Conservation (phyloP, 2,797 vertebrate species). For the Siniperca obscura region DNA sequence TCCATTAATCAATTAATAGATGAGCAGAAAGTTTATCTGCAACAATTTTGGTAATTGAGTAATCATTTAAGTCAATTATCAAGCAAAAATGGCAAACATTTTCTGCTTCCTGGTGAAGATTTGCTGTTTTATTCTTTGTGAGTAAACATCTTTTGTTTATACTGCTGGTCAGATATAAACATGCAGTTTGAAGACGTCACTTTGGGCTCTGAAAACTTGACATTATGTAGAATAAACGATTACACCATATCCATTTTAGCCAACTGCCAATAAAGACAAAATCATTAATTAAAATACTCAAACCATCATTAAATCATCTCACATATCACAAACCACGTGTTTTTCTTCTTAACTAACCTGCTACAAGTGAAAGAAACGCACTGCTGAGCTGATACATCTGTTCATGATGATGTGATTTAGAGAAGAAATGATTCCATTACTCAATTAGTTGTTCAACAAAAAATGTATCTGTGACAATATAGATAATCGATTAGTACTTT, state of each 20-base stretch:
- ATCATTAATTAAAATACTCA: background rate
- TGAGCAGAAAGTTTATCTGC: background rate
- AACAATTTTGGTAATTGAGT: background rate
- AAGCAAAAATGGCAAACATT: background rate
- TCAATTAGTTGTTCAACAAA: background rate
- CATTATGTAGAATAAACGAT: background rate
- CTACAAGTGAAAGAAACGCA: background rate
- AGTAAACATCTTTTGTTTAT: no score
- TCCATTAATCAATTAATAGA: background rate
- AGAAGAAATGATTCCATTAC: background rate
- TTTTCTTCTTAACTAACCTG: no score
- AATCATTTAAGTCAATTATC: background rate
- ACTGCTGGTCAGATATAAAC: no score
- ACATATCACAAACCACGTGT: background rate
- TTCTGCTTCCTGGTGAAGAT: no score
- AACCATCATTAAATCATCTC: background rate
- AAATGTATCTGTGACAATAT: background rate
- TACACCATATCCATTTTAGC: background rate
- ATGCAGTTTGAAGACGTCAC: no score
- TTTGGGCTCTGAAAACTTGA: background rate
- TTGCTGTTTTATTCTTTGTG: background rate
- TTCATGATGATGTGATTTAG: background rate
- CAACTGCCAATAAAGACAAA: background rate
- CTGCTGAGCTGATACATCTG: background rate
- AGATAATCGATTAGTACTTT: background rate